Base-by-base conservation (phyloP, 2,888 invertebrate genomes). In the Netelia melanura region DNA sequence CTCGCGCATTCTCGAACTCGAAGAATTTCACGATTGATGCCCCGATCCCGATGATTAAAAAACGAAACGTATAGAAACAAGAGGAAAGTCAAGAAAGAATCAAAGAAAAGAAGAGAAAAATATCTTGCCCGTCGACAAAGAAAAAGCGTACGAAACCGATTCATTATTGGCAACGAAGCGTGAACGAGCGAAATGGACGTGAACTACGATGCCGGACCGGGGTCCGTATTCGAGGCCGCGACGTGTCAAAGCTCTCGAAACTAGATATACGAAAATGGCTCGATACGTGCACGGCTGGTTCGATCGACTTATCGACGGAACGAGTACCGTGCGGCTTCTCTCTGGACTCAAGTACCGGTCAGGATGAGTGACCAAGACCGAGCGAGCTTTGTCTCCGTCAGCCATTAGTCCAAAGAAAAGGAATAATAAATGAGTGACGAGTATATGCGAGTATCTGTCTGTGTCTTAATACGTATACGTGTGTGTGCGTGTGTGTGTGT, bases 91-190 rank as follows among this genome's bases (percentile, higher is more conserved):
- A 43, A 67, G 3, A 14, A 23, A 70, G 11, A 70, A 38, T 11
- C 1, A 25, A 25, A 3, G 21, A 67, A 52, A 14, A n/a, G 10
- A 52, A 64, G 38, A 62, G 62, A 14, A 52, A 58, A 61, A 56
- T 9, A 38, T n/a, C 23, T 6, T 21, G 21, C 1, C n/a, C 21
- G 56, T n/a, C n/a, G 5, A 25, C n/a, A 64, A 83, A 75, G 54
- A 58, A 75, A 71, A 83, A 62, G 68, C 21, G n/a, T 54, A 3
- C 48, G 30, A 61, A 62, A 30, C 78, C 78, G 70, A 85, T 85
- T 82, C 78, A 77, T 85, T 85, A 85, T 85, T 71, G 82, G 70
- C 82, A 54, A 82, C 84, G 82, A 81, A 74, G 84, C 84, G 84
- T 82, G 81, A 82, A 75, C 64, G 78, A 85, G 70, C 58, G 52